Evolutionary conservation across 2,888 invertebrate genomes (phyloP).

Genomic region (Tetragnatha montana): DNA sequence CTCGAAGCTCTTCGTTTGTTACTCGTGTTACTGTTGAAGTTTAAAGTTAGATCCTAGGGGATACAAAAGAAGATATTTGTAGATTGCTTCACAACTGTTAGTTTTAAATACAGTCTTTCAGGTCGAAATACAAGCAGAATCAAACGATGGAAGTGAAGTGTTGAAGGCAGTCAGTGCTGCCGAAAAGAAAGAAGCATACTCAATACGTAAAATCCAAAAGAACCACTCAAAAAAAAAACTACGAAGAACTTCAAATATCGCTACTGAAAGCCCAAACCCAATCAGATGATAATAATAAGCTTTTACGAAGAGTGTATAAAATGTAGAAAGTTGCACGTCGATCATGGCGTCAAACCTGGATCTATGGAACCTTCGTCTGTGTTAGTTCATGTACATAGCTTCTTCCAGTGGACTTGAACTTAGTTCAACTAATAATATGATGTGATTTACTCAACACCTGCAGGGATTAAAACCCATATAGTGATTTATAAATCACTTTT

Average conservation of each 20-base stretch:
- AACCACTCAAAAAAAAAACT: slow-evolving; percentile 14
- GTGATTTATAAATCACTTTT: slow-evolving; percentile 71
- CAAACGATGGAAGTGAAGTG: slow-evolving; percentile 38
- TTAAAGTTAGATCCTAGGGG: slow-evolving; percentile 64
- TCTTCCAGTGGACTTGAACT: slow-evolving; percentile 68
- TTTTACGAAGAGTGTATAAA: slow-evolving; percentile 36
- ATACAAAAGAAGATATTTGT: slow-evolving; percentile 59
- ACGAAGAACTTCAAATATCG: slow-evolving; percentile 38
- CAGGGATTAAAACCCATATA: slow-evolving; percentile 71
- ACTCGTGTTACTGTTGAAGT: slow-evolving; percentile 69
- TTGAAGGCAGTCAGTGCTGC: not conserved
- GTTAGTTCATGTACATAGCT: slow-evolving; percentile 70
- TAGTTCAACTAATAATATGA: slow-evolving; percentile 66
- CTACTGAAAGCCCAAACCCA: slow-evolving; percentile 62
- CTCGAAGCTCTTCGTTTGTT: slow-evolving; percentile 57
- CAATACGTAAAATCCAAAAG: slow-evolving; percentile 53
- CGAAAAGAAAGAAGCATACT: not conserved
- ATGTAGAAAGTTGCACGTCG: slow-evolving; percentile 42
- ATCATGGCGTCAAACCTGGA: slow-evolving; percentile 78
- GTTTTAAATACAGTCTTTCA: slow-evolving; percentile 69
- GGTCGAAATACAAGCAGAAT: slow-evolving; percentile 43
- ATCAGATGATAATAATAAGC: not conserved
- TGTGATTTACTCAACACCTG: slow-evolving; percentile 70
- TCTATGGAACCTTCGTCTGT: slow-evolving; percentile 75
- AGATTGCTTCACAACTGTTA: slow-evolving; percentile 67